Evolutionary conservation across 2,797 vertebrate genomes (phyloP), one percentile per base, ranked within the genome.

Genomic region (Amphiprion clarkii): DNA sequence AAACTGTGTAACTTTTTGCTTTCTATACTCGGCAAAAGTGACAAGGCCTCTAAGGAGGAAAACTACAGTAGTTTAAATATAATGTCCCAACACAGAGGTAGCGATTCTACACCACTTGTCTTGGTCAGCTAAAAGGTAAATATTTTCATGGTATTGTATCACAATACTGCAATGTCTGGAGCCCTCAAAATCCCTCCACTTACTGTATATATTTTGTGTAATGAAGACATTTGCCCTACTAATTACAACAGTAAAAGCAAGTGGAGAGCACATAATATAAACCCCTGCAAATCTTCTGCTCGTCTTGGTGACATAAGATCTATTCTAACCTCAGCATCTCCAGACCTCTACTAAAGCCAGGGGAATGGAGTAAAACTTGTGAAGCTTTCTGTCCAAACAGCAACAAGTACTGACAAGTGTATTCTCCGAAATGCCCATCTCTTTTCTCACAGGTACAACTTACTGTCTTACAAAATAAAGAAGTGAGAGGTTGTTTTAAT

Each of bases 331-430:
- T 74, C 42, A 8, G 16, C 7, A 8, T 55, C 49, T 56, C n/a
- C 5, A 2, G 36, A 19, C 42, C 46, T 59, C 7, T 29, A 10
- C n/a, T 21, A 19, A 21, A 51, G 48, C 48, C 48, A 12, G 39
- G 8, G 33, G 25, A 12, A 62, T n/a, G 40, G 52, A 44, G 48
- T 11, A 48, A 54, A 66, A 17, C 49, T 55, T 19, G 21, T 52
- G 58, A 78, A 57, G 51, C 54, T 44, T 21, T 44, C 13, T 53
- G 23, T 76, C 7, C 2, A 51, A 36, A 62, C 16, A 52, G 46
- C 44, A 76, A 66, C 82, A 71, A 76, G 23, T 81, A 33, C 69
- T 46, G 67, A 68, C 82, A 77, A 13, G 79, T 29, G 44, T 12
- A 4, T 64, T 49, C 48, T 51, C 52, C 49, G 31, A 46, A 52